Base-by-base conservation (phyloP, 2,888 invertebrate species). In the Apotomis betuletana region DNA sequence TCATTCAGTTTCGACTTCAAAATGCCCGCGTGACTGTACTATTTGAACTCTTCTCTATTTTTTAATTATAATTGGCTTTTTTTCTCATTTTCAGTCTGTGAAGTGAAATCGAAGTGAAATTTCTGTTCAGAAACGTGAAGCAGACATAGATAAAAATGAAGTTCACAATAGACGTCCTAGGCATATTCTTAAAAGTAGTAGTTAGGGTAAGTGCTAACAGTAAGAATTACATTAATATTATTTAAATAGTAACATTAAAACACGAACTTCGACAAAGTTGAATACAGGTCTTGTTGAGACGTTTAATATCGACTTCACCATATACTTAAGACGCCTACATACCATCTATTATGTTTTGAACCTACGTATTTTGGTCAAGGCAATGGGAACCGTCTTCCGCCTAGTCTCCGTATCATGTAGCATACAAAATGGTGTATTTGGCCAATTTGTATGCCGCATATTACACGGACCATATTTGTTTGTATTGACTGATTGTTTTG, bases 121-220 rank as follows among this genome's bases (percentile, higher is more conserved):
- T 83, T 81, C 76, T 79, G 79, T 69, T 64, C 76, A 68, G 74
- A 77, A 61, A 67, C 62, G 74, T 71, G 65, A 65, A 71, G 72
- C 57, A 58, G 75, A 75, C 73, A 74, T 57, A 74, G 64, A 73
- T 73, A 87, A 90, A 87, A 76, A 94, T 94, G 94, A 93, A 93
- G 89, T 93, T 94, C 81, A 90, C 93, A 0, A 85, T 94, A 63
- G 94, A 94, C 73, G 93, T 94, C 15, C 81, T 94, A 85, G 94
- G 94, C 74, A 88, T 94, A 76, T 93, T 94, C 81, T 87, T 94
- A 74, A 94, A 94, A 89, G 89, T 94, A 74, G 94, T 94, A 64
- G 80, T 94, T 79, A 92, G 83, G 91, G 94, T 94, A 86, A 88
- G 92, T 89, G 73, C 52, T 71, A 63, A 62, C 4, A 41, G 41